Evolutionary conservation across 2,113 vertebrate species (phyloP), one percentile per base, ranked within the genome.

Genomic region (Salvelinus sp.): DNA sequence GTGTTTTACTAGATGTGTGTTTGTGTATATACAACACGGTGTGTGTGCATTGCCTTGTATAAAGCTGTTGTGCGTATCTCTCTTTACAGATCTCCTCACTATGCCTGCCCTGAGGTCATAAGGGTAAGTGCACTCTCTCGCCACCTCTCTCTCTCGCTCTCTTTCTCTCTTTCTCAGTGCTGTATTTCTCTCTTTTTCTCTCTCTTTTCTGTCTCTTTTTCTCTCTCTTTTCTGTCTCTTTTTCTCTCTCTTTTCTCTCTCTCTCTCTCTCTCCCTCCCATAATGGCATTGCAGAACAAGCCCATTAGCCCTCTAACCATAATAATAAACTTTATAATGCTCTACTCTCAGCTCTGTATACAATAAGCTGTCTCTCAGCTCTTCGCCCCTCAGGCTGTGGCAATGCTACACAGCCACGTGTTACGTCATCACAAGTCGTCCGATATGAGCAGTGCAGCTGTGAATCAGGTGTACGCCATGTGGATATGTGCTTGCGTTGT

Each of bases 81-180:
- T 44, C 81, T 69, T 85, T 75, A 58, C 93, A 99, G 98, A 83
- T 99, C 98, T 73, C 98, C 98, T 0, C 98, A 99, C 92, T 99
- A 99, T 28, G 98, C 98, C 90, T 99, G 98, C 87, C 98, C 98
- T 73, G 98, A 99, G 93, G 98, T 99, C 77, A 99, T 99, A 91
- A 94, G 98, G 93, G 98, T 99, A 91, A 97, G 97, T 13, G 18
- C 4, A 76, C 69, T 62, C 76, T 16, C 20, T 28, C n/a, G 12
- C 50, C 50, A 14, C 69, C 20, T 30, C 27, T 76, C 74, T 58
- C 68, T 16, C 30, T 63, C 50, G 38, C 23, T 69, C 65, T 50
- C 13, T 54, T 14, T 25, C 33, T 64, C 38, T 27, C 6, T 38
- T 28, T 20, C 10, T 33, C 4, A 1, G 1, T 48, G 12, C 18